Percentiles rank a stretch among this genome's conserved stretches.
Evolutionary conservation across 2,113 vertebrate species (phyloP).

Genomic region (Eira barbara): DNA sequence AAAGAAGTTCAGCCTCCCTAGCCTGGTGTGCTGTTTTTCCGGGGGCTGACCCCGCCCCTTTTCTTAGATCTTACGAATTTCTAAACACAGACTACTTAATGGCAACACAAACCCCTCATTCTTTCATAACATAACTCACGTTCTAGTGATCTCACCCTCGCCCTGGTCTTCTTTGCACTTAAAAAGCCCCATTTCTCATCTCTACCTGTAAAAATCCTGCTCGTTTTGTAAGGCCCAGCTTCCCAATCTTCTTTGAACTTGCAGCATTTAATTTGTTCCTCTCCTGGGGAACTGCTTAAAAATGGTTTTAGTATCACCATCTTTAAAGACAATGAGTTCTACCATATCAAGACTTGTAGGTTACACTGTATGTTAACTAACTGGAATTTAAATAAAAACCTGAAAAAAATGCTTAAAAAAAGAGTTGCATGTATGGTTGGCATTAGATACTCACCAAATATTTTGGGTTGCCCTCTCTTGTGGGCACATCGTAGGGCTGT

Average conservation of each 20-base stretch:
- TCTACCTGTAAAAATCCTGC: neutral
- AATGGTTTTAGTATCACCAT: neutral
- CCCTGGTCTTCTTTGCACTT: neutral
- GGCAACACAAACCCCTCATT: neutral
- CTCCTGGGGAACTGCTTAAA: neutral
- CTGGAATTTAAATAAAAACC: neutral
- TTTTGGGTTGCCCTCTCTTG: neutral
- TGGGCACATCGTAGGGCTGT: neutral
- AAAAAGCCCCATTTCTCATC: neutral
- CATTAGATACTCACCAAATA: neutral
- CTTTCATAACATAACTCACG: accelerated
- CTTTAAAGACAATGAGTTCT: neutral
- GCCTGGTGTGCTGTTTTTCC: neutral
- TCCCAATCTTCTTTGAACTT: neutral
- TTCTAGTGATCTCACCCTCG: neutral
- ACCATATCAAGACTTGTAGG: neutral
- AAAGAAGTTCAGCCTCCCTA: neutral
- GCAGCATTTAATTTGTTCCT: neutral
- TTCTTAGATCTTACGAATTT: neutral
- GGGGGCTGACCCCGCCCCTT: neutral
- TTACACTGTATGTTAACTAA: neutral
- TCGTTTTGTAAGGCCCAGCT: neutral
- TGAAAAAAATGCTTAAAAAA: neutral
- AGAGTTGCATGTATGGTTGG: neutral
- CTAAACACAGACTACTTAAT: neutral